Evolutionary conservation across 2,113 vertebrate genomes (phyloP).

Genomic region (Barbus barbus): DNA sequence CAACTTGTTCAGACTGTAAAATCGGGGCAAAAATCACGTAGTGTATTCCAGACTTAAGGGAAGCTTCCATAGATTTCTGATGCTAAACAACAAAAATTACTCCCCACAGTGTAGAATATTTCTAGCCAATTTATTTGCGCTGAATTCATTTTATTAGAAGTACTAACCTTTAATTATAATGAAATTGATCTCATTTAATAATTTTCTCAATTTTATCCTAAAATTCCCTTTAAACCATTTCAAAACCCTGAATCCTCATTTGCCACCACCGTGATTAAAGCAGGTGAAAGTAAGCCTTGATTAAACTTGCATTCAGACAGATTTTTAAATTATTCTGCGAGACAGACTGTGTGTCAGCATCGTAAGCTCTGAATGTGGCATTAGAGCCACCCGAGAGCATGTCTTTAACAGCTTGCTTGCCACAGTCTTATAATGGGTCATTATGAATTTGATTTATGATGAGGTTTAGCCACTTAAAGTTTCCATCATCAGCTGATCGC

Average conservation of each 20-base stretch:
- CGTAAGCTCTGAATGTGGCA: not conserved
- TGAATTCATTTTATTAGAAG: not conserved
- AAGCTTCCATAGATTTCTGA: not conserved
- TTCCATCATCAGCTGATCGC: slow-evolving; percentile 45
- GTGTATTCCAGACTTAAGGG: no score
- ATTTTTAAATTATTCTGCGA: not conserved
- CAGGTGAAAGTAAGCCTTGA: not conserved
- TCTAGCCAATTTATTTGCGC: not conserved
- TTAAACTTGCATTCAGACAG: not conserved
- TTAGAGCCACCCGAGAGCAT: not conserved
- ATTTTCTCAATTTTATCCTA: not conserved
- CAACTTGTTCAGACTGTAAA: no score
- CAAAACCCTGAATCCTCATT: not conserved
- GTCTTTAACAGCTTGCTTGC: slow-evolving; percentile 19
- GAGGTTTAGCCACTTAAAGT: slow-evolving; percentile 40
- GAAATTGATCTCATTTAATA: not conserved
- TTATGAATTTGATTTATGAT: slow-evolving; percentile 49
- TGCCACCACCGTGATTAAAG: not conserved
- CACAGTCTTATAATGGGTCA: slow-evolving; percentile 27
- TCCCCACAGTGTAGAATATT: not conserved
- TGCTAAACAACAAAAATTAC: not conserved
- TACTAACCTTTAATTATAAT: not conserved
- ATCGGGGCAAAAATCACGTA: no score
- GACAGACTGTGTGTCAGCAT: not conserved
- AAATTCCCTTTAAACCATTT: not conserved